Evolutionary conservation across 2,797 vertebrate species (phyloP).

Genomic region (Xenops minutus): DNA sequence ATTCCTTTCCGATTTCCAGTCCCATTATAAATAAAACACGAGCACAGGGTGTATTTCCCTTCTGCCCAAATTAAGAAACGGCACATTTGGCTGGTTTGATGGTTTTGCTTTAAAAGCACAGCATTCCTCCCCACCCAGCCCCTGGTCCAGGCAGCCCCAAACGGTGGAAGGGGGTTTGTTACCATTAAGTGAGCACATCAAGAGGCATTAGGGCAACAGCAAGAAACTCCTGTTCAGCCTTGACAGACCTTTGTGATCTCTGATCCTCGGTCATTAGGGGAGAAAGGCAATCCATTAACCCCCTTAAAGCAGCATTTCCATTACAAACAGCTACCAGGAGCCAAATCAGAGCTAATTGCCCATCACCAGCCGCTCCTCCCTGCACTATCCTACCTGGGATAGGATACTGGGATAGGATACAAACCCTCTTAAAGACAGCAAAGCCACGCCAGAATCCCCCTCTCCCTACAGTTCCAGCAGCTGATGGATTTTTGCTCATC

Average conservation of each 20-base stretch:
- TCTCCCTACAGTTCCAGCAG: not conserved
- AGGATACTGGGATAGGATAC: not conserved
- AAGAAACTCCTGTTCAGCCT: not conserved
- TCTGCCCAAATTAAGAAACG: not conserved
- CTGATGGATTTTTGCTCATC: not conserved
- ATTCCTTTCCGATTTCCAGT: not conserved
- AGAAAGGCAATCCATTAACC: not conserved
- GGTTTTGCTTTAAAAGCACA: not conserved
- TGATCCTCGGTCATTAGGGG: not conserved
- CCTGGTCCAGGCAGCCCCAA: not conserved
- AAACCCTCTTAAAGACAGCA: not conserved
- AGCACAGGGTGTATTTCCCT: not conserved
- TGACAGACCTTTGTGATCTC: not conserved
- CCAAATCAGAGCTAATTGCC: not conserved
- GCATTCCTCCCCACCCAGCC: not conserved
- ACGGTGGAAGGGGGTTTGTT: not conserved
- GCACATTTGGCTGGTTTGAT: fast-evolving
- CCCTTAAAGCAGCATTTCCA: not conserved
- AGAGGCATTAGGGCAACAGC: not conserved
- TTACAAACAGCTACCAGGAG: not conserved
- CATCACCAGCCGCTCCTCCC: not conserved
- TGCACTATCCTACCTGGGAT: not conserved
- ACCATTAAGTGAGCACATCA: not conserved
- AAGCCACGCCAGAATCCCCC: not conserved
- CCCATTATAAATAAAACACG: not conserved